Percentiles rank a stretch among this genome's conserved stretches.
These are phyloP conservation scores for Pilophorus perplexus DNA, from an alignment of 2,888 invertebrate genomes.

Conservation along the genomic window DNA sequence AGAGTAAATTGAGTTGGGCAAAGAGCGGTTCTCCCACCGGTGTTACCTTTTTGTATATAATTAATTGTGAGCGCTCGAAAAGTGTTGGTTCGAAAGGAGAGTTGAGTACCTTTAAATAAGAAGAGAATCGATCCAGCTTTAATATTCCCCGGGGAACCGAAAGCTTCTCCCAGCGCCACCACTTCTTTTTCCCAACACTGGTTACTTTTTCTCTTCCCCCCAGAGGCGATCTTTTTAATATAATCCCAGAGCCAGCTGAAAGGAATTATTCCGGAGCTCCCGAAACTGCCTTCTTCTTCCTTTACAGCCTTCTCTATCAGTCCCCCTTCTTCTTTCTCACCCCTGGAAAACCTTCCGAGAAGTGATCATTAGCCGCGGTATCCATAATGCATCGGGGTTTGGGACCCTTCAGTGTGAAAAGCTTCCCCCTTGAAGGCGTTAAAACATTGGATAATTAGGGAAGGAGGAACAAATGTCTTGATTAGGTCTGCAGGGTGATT, in stretches of 20 bases:
- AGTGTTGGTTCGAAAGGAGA: conserved; percentile 28
- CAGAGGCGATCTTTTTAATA: conserved; percentile 38
- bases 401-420: not conserved
- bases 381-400: conserved; percentile 32
- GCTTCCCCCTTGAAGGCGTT: conserved; percentile 29
- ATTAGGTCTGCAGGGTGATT: conserved; percentile 28
- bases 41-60: conserved; percentile 34
- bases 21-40: conserved; percentile 6
- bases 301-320: not conserved
- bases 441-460: conserved; percentile 39
- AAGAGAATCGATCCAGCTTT: conserved; percentile 37
- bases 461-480: conserved; percentile 37
- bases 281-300: not conserved
- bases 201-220: conserved; percentile 17
- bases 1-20: conserved; percentile 15
- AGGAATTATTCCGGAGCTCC: conserved; percentile 32
- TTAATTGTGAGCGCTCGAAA: conserved; percentile 33
- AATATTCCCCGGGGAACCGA: conserved; percentile 27
- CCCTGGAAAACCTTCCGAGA: too few relatives aligned
- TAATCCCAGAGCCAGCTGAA: conserved; percentile 20
- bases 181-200: not conserved
- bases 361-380: conserved; percentile 20
- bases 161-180: not conserved
- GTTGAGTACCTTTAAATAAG: conserved; percentile 33
- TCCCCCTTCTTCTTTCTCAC: too few relatives aligned